These are phyloP conservation scores for Apamea epomidion DNA, from an alignment of 2,888 invertebrate genomes.

Conservation along the genomic window DNA sequence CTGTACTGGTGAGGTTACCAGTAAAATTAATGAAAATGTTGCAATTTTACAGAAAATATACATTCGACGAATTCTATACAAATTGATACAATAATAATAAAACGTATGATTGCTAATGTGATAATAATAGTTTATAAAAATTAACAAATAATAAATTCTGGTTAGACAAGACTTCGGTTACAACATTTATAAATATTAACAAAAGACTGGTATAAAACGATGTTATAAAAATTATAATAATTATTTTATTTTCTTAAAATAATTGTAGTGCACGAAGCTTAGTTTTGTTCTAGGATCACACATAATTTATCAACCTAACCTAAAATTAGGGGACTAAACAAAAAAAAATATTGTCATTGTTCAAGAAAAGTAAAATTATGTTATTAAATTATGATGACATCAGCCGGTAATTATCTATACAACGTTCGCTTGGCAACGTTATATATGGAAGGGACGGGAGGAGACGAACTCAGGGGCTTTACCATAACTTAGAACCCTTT, in stretches of 20 bases:
- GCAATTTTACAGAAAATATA: conserved; percentile 24
- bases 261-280: conserved; percentile 56
- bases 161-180: conserved; percentile 65
- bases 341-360: conserved; percentile 47
- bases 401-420: conserved; percentile 1
- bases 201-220: conserved; percentile 70
- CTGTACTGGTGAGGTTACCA: conserved; percentile 44
- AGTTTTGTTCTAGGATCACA: conserved; percentile 68
- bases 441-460: conserved; percentile 22
- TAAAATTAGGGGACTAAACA: conserved; percentile 31
- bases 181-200: conserved; percentile 71
- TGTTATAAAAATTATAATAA: conserved; percentile 63
- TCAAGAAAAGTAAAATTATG: conserved; percentile 27
- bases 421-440: conserved; percentile 26
- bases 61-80: conserved; percentile 35
- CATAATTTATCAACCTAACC: conserved; percentile 48
- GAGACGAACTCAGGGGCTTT: neutral
- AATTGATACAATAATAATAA: conserved; percentile 42
- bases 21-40: conserved; percentile 36
- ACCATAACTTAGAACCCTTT: conserved; percentile 24
- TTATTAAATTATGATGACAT: conserved; percentile 11
- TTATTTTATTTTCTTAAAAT: conserved; percentile 63
- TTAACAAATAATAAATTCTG: conserved; percentile 71
- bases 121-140: conserved; percentile 64
- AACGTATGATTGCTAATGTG: conserved; percentile 56